Evolutionary conservation across 2,113 vertebrate species (phyloP), one percentile per base, ranked within the genome.

Genomic region (Takifugu bimaculatus): DNA sequence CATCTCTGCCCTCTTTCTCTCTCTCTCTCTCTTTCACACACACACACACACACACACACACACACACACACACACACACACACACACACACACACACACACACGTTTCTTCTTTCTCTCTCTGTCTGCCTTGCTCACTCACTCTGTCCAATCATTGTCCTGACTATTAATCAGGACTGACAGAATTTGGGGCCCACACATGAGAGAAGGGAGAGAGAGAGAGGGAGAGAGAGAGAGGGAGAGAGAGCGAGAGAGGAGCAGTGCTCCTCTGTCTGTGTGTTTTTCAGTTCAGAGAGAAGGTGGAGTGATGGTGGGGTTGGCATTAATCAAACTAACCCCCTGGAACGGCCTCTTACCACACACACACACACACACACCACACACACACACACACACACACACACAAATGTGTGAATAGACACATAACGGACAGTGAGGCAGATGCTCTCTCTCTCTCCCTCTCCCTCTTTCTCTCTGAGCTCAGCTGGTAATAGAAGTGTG

Each of bases 121-220:
- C 29, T 48, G 57, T 42, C 12, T 6, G 55, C 73, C 60, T 81
- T 54, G 35, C 63, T 66, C 14, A 81, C 27, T 43, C 65, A 81
- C 81, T 85, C 86, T 72, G 85, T 88, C 91, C 84, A 89, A 91
- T 93, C 90, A 91, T 88, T 92, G 90, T 91, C 88, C 81, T 44
- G 87, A 86, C 89, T 86, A 95, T 95, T 93, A 92, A 95, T 95
- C 94, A 95, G 88, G 86, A 75, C 75, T 92, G 93, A 93, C 93
- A 93, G 92, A 81, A 84, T 72, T 47, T 74, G 75, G 78, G 88
- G 87, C 88, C 88, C 82, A 87, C 85, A 88, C 90, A 87, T 20
- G 91, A 91, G 90, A 85, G 85, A 80, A 83, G 86, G 84, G 84
- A 50, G 51, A 53, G 51, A 53, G 51, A 53, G 49, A 26, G 49